Base-by-base conservation (phyloP, 1,140 invertebrate genomes). In the Ericerus pela region DNA sequence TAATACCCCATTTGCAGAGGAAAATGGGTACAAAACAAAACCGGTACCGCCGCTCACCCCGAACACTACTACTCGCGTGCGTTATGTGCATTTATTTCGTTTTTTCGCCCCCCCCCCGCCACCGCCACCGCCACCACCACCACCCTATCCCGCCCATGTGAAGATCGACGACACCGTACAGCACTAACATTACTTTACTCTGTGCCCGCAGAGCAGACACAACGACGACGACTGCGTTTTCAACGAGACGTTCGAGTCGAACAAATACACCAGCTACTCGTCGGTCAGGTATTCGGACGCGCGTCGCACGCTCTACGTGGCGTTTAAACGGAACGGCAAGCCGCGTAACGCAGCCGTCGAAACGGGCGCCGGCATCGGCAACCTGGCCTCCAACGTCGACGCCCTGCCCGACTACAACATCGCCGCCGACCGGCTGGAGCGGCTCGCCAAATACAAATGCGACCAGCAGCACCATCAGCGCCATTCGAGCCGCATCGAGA, bases 191-290 rank as follows among this genome's bases (percentile, higher is more conserved):
- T n/a, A n/a, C n/a, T n/a, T n/a, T n/a, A n/a, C n/a, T n/a, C n/a
- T n/a, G n/a, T n/a, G n/a, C n/a, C n/a, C n/a, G n/a, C n/a, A n/a
- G n/a, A n/a, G n/a, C n/a, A n/a, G n/a, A n/a, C n/a, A n/a, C n/a
- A n/a, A n/a, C 71, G 79, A 77, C 60, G 79, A 85, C 63, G 85
- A 88, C 66, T 90, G 86, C 71, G 74, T 87, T 61, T 88, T 89
- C 75, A 83, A 85, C 68, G 85, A 90, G 68, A 83, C 79, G 66
- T 79, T 88, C 68, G 82, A 85, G 67, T 76, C 81, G 66, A 81
- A 87, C 67, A 80, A 85, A 67, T 88, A 88, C 75, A 88, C 88
- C 69, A 84, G 82, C 6, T 90, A 89, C 71, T 84, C 82, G 60
- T 84, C 82, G 55, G 76, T 75, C 54, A 77, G 78, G 66, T 82